Conservation (phyloP, 2,888 invertebrate species). For the Lepas anatifera region DNA sequence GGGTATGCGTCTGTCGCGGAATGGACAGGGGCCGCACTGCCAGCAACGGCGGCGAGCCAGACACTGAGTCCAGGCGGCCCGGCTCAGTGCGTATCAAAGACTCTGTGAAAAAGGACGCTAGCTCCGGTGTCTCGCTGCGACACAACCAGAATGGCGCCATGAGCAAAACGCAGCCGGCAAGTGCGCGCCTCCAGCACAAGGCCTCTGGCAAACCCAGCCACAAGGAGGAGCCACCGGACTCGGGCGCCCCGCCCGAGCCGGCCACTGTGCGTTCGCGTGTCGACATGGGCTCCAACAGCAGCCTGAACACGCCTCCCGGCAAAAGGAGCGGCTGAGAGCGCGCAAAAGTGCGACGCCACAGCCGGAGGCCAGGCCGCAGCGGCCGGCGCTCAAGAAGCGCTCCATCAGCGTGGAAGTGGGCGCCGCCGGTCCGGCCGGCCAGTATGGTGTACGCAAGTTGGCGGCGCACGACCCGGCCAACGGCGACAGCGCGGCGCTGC, state of each 20-base stretch:
- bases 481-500: not conserved
- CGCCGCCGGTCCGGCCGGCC: not conserved
- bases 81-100: not conserved
- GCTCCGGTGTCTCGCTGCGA: not conserved
- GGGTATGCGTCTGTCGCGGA: too few relatives aligned
- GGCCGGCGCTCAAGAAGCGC: conserved; percentile 12
- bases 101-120: not conserved
- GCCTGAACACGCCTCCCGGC: not conserved
- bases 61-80: not conserved
- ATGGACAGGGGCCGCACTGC: too few relatives aligned
- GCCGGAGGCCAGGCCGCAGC: not conserved
- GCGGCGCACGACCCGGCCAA: not conserved
- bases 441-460: not conserved
- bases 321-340: not conserved
- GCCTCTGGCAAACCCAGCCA: not conserved
- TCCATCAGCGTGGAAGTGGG: not conserved
- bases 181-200: not conserved
- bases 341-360: not conserved
- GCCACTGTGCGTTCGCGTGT: not conserved
- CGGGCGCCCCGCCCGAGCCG: not conserved
- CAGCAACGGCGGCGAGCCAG: too few relatives aligned
- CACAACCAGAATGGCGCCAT: not conserved
- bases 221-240: not conserved
- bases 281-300: conserved; percentile 8
- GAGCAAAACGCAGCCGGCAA: not conserved